Conservation (phyloP, 2,888 invertebrate genomes). For the Acleris holmiana region DNA sequence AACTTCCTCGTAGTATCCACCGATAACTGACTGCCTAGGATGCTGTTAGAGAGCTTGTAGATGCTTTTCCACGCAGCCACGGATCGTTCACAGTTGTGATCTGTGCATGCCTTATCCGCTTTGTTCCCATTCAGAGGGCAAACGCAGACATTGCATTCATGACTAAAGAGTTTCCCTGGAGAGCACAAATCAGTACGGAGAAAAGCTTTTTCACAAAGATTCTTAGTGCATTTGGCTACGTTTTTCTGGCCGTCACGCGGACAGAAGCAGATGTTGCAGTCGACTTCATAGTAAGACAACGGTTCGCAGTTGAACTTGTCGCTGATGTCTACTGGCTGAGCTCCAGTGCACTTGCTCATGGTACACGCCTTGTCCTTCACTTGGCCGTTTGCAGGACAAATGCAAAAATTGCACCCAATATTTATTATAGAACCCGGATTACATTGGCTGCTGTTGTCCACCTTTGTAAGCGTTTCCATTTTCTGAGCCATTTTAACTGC, state of each 20-base stretch:
- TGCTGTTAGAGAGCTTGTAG: slow-evolving; percentile 58
- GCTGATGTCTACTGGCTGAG: slow-evolving; percentile 33
- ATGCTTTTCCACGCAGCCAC: slow-evolving; percentile 61
- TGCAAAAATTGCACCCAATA: slow-evolving; percentile 73
- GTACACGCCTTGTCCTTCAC: slow-evolving; percentile 63
- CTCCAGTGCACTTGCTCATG: slow-evolving; percentile 57
- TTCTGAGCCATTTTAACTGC: slow-evolving; percentile 53
- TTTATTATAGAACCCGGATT: slow-evolving; percentile 64
- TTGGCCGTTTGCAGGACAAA: slow-evolving; percentile 66
- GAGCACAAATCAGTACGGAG: slow-evolving; percentile 61
- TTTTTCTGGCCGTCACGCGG: slow-evolving; percentile 69
- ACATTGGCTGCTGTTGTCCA: slow-evolving; percentile 51
- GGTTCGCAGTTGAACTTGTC: slow-evolving; percentile 66
- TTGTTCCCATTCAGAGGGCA: slow-evolving; percentile 72
- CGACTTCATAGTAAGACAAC: slow-evolving; percentile 67
- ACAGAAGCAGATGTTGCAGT: slow-evolving; percentile 74
- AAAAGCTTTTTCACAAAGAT: slow-evolving; percentile 66
- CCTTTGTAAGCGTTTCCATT: slow-evolving; percentile 23
- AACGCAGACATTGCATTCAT: slow-evolving; percentile 74
- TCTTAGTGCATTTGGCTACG: slow-evolving; percentile 72
- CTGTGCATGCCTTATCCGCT: slow-evolving; percentile 63
- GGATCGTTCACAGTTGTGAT: slow-evolving; percentile 57
- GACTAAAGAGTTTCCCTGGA: slow-evolving; percentile 68
- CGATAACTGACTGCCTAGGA: slow-evolving; percentile 50
- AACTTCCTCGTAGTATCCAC: slow-evolving; percentile 53